A percentile compares a stretch with the other conserved stretches of the same genome.
These are phyloP conservation scores for Seriola rivoliana DNA, from an alignment of 2,113 vertebrate species.

Conservation along the genomic window DNA sequence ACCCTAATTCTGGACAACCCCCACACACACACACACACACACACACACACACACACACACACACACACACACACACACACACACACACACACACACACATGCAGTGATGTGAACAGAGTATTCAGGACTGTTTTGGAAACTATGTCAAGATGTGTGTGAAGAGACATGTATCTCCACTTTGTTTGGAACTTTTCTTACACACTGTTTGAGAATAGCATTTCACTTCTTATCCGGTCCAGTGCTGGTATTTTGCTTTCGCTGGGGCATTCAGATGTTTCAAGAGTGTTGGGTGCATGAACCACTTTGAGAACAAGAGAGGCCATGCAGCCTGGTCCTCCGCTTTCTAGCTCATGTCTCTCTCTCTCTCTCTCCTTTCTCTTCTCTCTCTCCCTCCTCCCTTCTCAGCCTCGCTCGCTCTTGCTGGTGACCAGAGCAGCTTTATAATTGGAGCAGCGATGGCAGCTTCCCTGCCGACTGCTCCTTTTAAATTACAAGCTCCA, in stretches of 20 bases:
- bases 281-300: slow-evolving; percentile 40
- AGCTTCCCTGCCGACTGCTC: slow-evolving; percentile 83
- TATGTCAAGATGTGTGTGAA: slow-evolving; percentile 38
- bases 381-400: slow-evolving; percentile 27
- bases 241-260: slow-evolving; percentile 39
- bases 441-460: slow-evolving; percentile 89
- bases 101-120: not conserved
- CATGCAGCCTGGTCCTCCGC: slow-evolving; percentile 56
- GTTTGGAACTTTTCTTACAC: slow-evolving; percentile 31
- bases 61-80: not conserved
- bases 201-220: slow-evolving; percentile 15
- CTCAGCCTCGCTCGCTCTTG: slow-evolving; percentile 40
- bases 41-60: not conserved
- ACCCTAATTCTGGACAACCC: slow-evolving; percentile 37
- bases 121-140: slow-evolving; percentile 32
- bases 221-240: not conserved
- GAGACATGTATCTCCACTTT: slow-evolving; percentile 36
- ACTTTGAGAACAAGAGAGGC: slow-evolving; percentile 65
- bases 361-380: slow-evolving; percentile 13
- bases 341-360: slow-evolving; percentile 44
- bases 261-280: slow-evolving; percentile 58
- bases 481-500: slow-evolving; percentile 86
- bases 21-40: not conserved
- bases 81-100: slow-evolving; percentile 3
- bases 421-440: slow-evolving; percentile 85